These are phyloP conservation scores for Mamestra brassicae DNA, from an alignment of 2,888 invertebrate genomes.

Conservation along the genomic window DNA sequence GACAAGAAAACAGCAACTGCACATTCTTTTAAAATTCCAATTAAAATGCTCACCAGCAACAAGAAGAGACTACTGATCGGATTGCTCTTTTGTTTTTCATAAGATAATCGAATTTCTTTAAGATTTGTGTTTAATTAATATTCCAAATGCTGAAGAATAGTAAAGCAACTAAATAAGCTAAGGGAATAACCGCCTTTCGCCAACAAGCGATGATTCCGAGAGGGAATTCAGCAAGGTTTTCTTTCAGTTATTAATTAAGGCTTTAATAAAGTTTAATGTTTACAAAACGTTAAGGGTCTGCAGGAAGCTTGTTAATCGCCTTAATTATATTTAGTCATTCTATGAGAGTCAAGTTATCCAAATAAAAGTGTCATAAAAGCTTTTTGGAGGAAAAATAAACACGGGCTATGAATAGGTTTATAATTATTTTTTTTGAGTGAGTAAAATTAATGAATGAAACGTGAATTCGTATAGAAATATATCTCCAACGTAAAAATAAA, in stretches of 20 bases:
- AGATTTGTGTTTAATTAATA: conserved; percentile 45
- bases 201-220: conserved; percentile 25
- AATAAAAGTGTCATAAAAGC: conserved; percentile 18
- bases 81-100: not conserved
- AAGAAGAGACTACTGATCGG: not conserved
- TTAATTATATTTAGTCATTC: conserved; percentile 24
- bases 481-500: too few species aligned
- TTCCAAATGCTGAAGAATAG: conserved; percentile 39
- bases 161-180: conserved; percentile 39
- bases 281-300: conserved; percentile 16
- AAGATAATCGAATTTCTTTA: conserved; percentile 6
- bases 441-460: not conserved
- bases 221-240: conserved; percentile 42
- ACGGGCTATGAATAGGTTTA: not conserved
- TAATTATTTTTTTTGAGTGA: not conserved
- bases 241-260: conserved; percentile 50
- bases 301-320: conserved; percentile 25
- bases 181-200: conserved; percentile 43
- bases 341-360: conserved; percentile 7
- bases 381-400: not conserved
- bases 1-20: not conserved
- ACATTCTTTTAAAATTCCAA: not conserved
- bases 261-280: conserved; percentile 35
- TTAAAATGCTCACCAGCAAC: not conserved
- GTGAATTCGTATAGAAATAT: too few species aligned